Percentiles rank a stretch among this genome's conserved stretches.
These are phyloP conservation scores for Enteromius trimaculatus DNA, from an alignment of 2,797 vertebrate genomes.

Conservation along the genomic window DNA sequence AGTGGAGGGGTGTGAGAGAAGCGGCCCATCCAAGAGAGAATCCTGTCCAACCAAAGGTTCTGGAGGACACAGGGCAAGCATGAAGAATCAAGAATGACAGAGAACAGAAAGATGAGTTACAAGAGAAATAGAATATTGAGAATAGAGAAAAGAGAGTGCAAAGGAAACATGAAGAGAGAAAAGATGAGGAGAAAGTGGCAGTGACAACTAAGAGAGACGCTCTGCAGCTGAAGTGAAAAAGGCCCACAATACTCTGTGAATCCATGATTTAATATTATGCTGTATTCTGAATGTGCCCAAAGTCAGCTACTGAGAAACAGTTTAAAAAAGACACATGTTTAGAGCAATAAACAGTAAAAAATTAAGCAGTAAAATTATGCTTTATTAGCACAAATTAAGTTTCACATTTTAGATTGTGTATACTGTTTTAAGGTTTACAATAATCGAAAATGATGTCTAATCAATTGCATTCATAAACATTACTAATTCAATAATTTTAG, in stretches of 20 bases:
- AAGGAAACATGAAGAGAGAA: slow-evolving; percentile 51
- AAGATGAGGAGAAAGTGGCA: slow-evolving; percentile 40
- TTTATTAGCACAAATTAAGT: not conserved
- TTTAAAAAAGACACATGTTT: not conserved
- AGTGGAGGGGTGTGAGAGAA: slow-evolving; percentile 88
- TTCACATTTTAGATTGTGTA: not conserved
- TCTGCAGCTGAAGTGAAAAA: slow-evolving; percentile 5
- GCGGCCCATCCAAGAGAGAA: slow-evolving; percentile 90
- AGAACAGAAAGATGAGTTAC: slow-evolving; percentile 14
- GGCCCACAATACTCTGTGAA: not conserved
- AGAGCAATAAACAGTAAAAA: no score
- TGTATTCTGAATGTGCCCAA: not conserved
- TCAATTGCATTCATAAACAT: not conserved
- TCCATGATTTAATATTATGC: not conserved
- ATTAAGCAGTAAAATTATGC: no score
- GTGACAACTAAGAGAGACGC: slow-evolving; percentile 31
- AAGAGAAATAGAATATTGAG: slow-evolving; percentile 18
- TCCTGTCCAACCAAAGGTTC: slow-evolving; percentile 91
- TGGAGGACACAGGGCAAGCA: slow-evolving; percentile 68
- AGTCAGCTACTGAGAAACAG: no score
- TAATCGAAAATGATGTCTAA: not conserved
- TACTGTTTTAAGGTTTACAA: no score
- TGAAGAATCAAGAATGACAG: slow-evolving; percentile 54
- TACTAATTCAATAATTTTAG: not conserved
- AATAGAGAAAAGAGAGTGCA: slow-evolving; percentile 7